Conservation (phyloP, 1,140 invertebrate genomes). For the Drosophila rhopaloa region DNA sequence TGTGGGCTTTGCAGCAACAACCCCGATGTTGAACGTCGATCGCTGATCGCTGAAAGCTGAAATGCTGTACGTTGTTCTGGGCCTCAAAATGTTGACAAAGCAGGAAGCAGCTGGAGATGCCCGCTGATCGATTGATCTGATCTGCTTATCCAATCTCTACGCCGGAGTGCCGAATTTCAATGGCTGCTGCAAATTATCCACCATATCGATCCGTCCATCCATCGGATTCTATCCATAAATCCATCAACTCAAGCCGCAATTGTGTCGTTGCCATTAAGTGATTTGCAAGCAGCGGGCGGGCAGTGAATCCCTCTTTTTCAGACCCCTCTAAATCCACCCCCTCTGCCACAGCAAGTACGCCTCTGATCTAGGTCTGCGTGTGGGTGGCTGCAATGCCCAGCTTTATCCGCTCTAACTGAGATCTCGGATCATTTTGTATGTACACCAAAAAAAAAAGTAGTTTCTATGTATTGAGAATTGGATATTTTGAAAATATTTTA, state of each 20-base stretch:
- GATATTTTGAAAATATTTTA: too few relatives aligned
- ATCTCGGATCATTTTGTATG: slow-evolving; percentile 19
- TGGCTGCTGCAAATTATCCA: slow-evolving; percentile 31
- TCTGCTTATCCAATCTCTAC: slow-evolving; percentile 9
- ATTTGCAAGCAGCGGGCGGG: slow-evolving; percentile 55
- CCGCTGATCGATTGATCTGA: slow-evolving; percentile 27
- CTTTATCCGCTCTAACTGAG: slow-evolving; percentile 21
- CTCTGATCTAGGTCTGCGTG: slow-evolving; percentile 45
- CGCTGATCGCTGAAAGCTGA: slow-evolving; percentile 21
- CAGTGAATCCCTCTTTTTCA: not conserved
- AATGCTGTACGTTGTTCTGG: slow-evolving; percentile 25
- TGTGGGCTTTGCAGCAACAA: slow-evolving; percentile 65
- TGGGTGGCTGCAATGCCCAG: slow-evolving; percentile 50
- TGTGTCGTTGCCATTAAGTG: slow-evolving; percentile 62
- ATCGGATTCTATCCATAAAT: slow-evolving; percentile 41
- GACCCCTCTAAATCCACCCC: not conserved
- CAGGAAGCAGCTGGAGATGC: slow-evolving; percentile 55
- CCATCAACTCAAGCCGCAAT: slow-evolving; percentile 31
- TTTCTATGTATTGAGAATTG: slow-evolving; percentile 5
- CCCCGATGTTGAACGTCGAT: slow-evolving; percentile 29
- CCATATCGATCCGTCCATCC: slow-evolving; percentile 28
- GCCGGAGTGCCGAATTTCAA: slow-evolving; percentile 34
- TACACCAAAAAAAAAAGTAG: slow-evolving; percentile 29
- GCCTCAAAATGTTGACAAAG: slow-evolving; percentile 44
- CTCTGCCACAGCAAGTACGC: slow-evolving; percentile 12